A percentile compares a stretch with the other conserved stretches of the same genome.
Evolutionary conservation across 1,140 invertebrate genomes (phyloP).

Genomic region (Aricia agestis): DNA sequence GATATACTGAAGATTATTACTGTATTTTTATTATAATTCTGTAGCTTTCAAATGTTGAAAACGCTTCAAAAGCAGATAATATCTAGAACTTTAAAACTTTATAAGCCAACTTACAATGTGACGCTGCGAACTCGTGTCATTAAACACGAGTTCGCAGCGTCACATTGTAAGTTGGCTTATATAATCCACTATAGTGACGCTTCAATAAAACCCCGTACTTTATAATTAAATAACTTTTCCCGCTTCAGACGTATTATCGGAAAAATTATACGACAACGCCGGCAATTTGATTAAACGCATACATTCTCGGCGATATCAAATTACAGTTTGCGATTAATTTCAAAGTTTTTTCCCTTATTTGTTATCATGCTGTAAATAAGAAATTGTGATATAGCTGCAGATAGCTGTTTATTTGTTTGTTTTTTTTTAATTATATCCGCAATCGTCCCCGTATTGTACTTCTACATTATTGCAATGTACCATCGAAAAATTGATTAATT

Average conservation of each 20-base stretch:
- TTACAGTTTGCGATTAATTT: constrained; percentile 1
- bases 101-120: background rate
- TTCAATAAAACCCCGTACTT: background rate
- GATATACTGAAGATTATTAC: too few species aligned
- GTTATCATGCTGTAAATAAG: background rate
- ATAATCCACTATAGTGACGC: too few species aligned
- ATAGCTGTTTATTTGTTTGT: too few species aligned
- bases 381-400: too few species aligned
- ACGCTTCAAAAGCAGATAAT: background rate
- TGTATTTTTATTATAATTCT: too few species aligned
- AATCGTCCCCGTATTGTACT: too few species aligned
- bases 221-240: constrained; percentile 14
- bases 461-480: too few species aligned
- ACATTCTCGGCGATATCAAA: background rate
- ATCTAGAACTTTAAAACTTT: background rate
- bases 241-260: constrained; percentile 1
- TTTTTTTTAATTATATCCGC: too few species aligned
- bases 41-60: too few species aligned
- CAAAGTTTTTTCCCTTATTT: background rate
- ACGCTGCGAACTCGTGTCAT: too few species aligned
- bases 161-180: background rate
- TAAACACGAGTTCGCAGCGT: background rate
- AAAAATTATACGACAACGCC: constrained; percentile 9
- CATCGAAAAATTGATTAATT: too few species aligned
- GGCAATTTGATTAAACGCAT: constrained; percentile 9